A percentile compares a stretch with the other conserved stretches of the same genome.
These are phyloP conservation scores for Ennomos fuscantarius DNA, from an alignment of 2,888 invertebrate species.

Conservation along the genomic window DNA sequence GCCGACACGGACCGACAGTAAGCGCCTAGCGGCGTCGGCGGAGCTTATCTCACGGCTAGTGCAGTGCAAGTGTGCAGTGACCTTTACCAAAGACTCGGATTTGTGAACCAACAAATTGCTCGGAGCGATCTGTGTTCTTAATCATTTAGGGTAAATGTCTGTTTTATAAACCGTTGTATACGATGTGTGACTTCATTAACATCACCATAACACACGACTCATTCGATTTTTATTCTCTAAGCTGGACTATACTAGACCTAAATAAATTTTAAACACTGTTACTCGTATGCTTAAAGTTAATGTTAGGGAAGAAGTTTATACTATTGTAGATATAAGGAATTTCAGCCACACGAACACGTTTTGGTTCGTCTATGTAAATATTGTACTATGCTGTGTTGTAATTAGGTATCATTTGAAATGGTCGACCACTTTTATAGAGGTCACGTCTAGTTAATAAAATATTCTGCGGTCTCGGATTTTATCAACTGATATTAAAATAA, in stretches of 20 bases:
- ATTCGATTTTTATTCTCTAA: constrained; percentile 69
- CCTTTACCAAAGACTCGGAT: constrained; percentile 51
- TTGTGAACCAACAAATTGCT: constrained; percentile 32
- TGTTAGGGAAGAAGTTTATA: constrained; percentile 80
- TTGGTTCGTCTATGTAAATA: constrained; percentile 70
- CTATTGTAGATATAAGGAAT: constrained; percentile 72
- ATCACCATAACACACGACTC: constrained; percentile 72
- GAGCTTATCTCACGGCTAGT: constrained; percentile 59
- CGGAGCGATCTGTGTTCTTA: constrained; percentile 64
- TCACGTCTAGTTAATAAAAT: constrained; percentile 45
- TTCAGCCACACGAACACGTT: constrained; percentile 72
- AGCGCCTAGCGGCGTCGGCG: constrained; percentile 62
- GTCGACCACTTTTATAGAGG: constrained; percentile 29
- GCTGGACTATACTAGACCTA: constrained; percentile 72
- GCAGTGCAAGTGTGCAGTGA: constrained; percentile 41
- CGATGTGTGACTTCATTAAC: constrained; percentile 80
- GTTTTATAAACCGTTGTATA: constrained; percentile 84
- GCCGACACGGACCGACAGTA: constrained; percentile 78
- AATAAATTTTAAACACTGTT: constrained; percentile 83
- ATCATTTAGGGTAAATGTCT: constrained; percentile 65
- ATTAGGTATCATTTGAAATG: constrained; percentile 45
- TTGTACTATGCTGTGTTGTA: constrained; percentile 56
- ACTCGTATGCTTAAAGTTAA: constrained; percentile 81
- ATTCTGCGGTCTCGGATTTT: constrained; percentile 56
- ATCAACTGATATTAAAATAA: constrained; percentile 58